Evolutionary conservation across 2,888 invertebrate species (phyloP), one percentile per base, ranked within the genome.

Genomic region (Brachyptera putata): DNA sequence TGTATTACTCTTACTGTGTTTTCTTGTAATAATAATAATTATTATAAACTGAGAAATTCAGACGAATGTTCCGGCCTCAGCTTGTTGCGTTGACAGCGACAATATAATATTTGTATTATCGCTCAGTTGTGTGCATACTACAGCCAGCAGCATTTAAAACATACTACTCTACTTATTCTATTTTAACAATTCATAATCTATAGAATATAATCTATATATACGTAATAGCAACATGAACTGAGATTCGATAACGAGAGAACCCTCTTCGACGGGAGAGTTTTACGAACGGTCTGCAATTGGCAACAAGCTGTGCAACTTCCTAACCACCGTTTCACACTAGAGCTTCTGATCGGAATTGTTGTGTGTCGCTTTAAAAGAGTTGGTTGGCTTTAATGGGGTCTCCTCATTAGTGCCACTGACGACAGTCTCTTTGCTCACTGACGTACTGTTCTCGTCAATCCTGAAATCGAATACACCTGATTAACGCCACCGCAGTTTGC

Each of bases 341-440:
- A 58, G 61, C 61, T 58, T 61, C 50, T 58, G 57, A 26, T 61
- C 61, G 34, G 57, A 46, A 55, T 55, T 59, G 59, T 59, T 59
- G 59, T 56, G 48, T 59, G 60, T 26, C 24, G 55, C 53, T 55
- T 34, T 56, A 53, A 50, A 53, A 41, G 56, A 56, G 55, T 55
- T 57, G 58, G 49, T 50, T 39, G 56, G 49, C 53, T 64, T 64
- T 41, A 63, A 60, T 37, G 65, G 61, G 34, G 63, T 64, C 30
- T 65, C 66, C 59, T 62, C 66, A n/a, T n/a, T n/a, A 34, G 56
- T 60, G 49, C 62, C 64, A 55, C 63, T 65, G 58, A 64, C 56
- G 46, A 58, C 57, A 46, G 62, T 66, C 57, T 64, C 63, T 66
- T 63, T 64, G 63, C 65, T 66, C 56, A 59, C 64, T 25, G 62